These are phyloP conservation scores for Camelus bactrianus DNA, from an alignment of 2,113 vertebrate species.

Conservation along the genomic window DNA sequence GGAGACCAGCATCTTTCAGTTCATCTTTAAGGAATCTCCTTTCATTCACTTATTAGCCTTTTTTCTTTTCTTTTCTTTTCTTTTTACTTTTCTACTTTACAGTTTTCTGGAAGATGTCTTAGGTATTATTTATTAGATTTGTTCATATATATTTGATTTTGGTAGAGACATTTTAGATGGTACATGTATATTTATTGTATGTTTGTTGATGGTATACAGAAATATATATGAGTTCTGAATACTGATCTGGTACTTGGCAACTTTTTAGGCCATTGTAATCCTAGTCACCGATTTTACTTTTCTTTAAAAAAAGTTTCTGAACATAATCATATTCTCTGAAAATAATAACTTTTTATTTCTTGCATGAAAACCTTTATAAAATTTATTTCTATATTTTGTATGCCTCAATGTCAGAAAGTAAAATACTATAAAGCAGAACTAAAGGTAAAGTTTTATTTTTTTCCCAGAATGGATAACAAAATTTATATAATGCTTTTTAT, in stretches of 20 bases:
- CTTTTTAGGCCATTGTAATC: not conserved
- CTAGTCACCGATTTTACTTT: not conserved
- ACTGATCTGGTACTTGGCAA: not conserved
- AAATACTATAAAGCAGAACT: not conserved
- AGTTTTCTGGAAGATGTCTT: not conserved
- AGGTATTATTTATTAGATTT: not conserved
- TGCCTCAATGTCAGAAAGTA: not conserved
- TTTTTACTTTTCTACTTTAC: not conserved
- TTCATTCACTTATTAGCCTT: not conserved
- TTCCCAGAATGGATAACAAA: not conserved
- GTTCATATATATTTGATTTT: not conserved
- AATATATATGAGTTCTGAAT: not conserved
- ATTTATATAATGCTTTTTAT: not conserved
- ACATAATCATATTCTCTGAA: not conserved
- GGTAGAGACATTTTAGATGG: not conserved
- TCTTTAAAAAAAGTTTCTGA: not conserved
- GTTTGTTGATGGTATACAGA: not conserved
- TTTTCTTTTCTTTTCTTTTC: not conserved
- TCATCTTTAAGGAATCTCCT: not conserved
- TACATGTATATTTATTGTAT: not conserved
- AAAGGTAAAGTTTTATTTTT: not conserved
- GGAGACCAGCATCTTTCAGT: not conserved
- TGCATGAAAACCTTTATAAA: not conserved
- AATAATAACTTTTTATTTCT: not conserved
- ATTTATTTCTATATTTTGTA: not conserved